A percentile compares a stretch with the other conserved stretches of the same genome.
Evolutionary conservation across 2,888 invertebrate species (phyloP).

Genomic region (Drosophila imparisetae): DNA sequence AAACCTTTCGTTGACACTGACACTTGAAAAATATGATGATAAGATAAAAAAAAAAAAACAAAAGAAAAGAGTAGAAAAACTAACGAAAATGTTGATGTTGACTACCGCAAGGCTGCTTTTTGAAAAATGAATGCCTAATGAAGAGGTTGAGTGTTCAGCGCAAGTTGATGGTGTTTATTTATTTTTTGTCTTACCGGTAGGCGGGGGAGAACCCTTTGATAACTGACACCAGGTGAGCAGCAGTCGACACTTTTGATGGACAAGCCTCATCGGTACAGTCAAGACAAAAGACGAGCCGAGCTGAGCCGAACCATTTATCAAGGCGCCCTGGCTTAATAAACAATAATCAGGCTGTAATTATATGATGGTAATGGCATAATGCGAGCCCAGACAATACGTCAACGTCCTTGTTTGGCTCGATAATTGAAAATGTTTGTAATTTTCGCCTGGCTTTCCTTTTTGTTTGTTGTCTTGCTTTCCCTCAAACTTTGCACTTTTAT

Average conservation of each 20-base stretch:
- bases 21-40: constrained; percentile 66
- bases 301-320: constrained; percentile 60
- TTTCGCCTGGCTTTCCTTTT: constrained; percentile 53
- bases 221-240: constrained; percentile 59
- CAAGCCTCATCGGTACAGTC: constrained; percentile 54
- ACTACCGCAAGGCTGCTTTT: constrained; percentile 44
- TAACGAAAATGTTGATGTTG: constrained; percentile 33
- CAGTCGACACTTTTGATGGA: constrained; percentile 43
- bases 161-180: constrained; percentile 11
- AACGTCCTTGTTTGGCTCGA: constrained; percentile 69
- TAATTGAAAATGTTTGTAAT: constrained; percentile 79
- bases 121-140: constrained; percentile 53
- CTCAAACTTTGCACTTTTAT: constrained; percentile 76
- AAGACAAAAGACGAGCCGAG: constrained; percentile 37
- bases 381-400: constrained; percentile 71
- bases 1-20: constrained; percentile 64
- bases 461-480: constrained; percentile 35
- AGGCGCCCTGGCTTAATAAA: constrained; percentile 65
- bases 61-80: constrained; percentile 29
- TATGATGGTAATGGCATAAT: constrained; percentile 71
- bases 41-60: constrained; percentile 2
- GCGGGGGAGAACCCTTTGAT: constrained; percentile 49
- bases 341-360: constrained; percentile 78
- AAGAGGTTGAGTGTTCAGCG: constrained; percentile 15
- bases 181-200: constrained; percentile 2